Evolutionary conservation across 2,113 vertebrate species (phyloP), one percentile per base, ranked within the genome.

Genomic region (Sylvia atricapilla): DNA sequence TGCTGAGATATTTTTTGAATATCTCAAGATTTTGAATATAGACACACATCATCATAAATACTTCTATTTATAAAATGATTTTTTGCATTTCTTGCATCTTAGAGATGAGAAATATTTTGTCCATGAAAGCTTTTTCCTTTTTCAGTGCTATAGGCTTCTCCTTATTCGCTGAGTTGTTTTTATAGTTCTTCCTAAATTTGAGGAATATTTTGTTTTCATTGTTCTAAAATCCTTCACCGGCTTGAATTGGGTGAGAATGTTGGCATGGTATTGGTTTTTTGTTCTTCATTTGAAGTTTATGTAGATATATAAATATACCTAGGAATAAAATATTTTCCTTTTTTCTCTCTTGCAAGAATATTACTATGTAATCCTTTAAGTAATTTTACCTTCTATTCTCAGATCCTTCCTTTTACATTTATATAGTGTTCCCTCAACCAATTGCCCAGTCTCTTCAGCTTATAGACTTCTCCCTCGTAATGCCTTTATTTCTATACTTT

Each of bases 341-440:
- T 84, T 77, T 49, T 11, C 17, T 49, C 6, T 52, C 49, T 69
- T 10, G 6, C 14, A 66, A 85, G 6, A 23, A 22, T 93, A 92
- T 94, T 72, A 33, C 4, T 76, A 30, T 92, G 41, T 56, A 77
- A 85, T 31, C n/a, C 9, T 75, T 89, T 82, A 83, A 64, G 56
- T 77, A 86, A 21, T 96, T 79, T 95, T 90, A 78, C 31, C 22
- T 79, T 82, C 74, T 56, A 16, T 94, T 91, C 96, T 62, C 82
- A 75, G 30, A 33, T 67, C 35, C 91, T 70, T 94, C 63, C 37
- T 82, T 95, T 94, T 67, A 44, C 5, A 84, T 93, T 55, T 80
- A 6, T 80, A 5, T 87, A 50, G 1, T 11, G 33, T 82, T 68
- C 30, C 84, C 21, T 49, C 23, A 89, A 62, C 17, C 21, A 81